phyloP scores from a whole-genome alignment of 35 echinoderm and acorn worm genomes.

The Lytechinus variegatus region DNA sequence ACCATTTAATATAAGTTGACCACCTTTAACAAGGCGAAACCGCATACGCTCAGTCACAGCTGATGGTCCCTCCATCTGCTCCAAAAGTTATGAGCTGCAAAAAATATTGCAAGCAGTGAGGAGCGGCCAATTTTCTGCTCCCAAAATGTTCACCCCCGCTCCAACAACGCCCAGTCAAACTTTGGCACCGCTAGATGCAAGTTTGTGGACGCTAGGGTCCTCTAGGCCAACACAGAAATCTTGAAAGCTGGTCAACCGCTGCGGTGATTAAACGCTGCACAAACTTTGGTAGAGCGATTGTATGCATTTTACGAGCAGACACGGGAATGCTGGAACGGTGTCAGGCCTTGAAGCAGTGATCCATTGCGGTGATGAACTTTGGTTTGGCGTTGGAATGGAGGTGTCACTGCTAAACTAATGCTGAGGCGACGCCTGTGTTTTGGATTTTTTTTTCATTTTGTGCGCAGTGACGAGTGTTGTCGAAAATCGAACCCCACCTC shows the following conservation, averaged over 20 bases:
- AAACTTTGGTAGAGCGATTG: too few relatives aligned
- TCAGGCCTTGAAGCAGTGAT: not conserved
- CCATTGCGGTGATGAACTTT: slow-evolving; percentile 37
- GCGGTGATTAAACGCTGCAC: too few relatives aligned
- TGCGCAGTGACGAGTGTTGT: too few relatives aligned
- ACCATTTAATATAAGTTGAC: too few relatives aligned
- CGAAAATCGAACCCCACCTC: too few relatives aligned
- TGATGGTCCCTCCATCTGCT: slow-evolving; percentile 5
- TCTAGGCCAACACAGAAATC: slow-evolving; percentile 26
- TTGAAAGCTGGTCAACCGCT: slow-evolving; percentile 14
- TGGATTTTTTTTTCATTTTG: too few relatives aligned
- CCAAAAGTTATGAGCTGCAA: slow-evolving; percentile 21
- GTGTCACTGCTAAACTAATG: slow-evolving; percentile 26
- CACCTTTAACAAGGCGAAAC: too few relatives aligned
- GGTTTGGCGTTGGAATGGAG: not conserved
- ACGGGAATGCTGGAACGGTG: too few relatives aligned
- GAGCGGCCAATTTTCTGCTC: slow-evolving; percentile 30
- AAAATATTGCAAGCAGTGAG: slow-evolving; percentile 24
- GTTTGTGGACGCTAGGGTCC: slow-evolving; percentile 25
- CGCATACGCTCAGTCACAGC: not conserved
- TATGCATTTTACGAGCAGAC: too few relatives aligned
- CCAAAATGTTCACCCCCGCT: not conserved
- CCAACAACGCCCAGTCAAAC: slow-evolving; percentile 31
- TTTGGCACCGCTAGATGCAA: slow-evolving; percentile 39
- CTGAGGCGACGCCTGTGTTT: not conserved